A percentile compares a stretch with the other conserved stretches of the same genome.
These are phyloP conservation scores for Nasua narica DNA, from an alignment of 2,797 vertebrate genomes.

Conservation along the genomic window DNA sequence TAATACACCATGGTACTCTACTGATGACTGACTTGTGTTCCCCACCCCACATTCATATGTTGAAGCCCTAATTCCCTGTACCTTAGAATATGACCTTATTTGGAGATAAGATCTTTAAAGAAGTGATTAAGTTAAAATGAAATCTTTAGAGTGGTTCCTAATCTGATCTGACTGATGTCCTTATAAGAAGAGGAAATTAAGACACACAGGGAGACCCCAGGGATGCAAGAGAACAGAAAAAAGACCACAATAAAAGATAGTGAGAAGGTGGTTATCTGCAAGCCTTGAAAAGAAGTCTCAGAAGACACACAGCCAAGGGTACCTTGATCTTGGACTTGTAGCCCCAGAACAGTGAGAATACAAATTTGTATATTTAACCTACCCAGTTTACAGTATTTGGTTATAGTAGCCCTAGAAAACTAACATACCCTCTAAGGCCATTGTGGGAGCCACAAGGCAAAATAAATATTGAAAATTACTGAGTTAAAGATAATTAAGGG, in stretches of 20 bases:
- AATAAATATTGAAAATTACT: neutral
- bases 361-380: neutral
- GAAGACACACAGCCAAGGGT: neutral
- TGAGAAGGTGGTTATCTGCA: neutral
- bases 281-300: neutral
- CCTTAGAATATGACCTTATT: neutral
- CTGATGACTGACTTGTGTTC: neutral
- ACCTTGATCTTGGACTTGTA: neutral
- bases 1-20: neutral
- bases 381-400: neutral
- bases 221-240: neutral
- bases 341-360: neutral
- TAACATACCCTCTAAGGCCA: neutral
- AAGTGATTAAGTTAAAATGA: neutral
- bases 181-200: neutral
- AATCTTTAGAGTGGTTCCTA: neutral
- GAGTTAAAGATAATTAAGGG: neutral
- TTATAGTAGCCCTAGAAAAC: neutral
- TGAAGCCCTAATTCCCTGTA: neutral
- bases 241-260: neutral
- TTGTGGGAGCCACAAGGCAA: neutral
- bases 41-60: neutral
- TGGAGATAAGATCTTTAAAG: neutral
- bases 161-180: neutral
- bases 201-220: neutral